phyloP scores from a whole-genome alignment of 2,888 invertebrate species.

The Lysandra bellargus region DNA sequence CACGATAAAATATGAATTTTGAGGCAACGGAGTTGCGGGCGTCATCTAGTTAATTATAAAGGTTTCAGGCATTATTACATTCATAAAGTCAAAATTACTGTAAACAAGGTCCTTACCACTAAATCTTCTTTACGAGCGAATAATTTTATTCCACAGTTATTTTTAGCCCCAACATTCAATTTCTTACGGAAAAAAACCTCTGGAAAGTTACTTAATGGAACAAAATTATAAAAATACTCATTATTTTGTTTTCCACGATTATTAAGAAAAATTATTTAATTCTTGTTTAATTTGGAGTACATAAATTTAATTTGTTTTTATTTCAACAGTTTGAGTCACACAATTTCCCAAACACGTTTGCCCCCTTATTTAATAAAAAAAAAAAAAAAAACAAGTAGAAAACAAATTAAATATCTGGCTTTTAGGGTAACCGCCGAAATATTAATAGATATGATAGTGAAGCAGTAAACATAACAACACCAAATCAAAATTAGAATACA shows the following conservation, averaged over 20 bases:
- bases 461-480: too few species aligned
- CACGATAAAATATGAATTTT: too few species aligned
- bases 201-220: slow-evolving; percentile 7
- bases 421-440: too few species aligned
- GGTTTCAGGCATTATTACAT: not conserved
- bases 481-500: not conserved
- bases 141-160: not conserved
- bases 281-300: not conserved
- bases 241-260: not conserved
- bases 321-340: not conserved
- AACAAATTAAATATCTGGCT: too few species aligned
- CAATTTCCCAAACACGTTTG: too few species aligned
- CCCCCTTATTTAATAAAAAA: too few species aligned
- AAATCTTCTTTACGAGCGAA: not conserved
- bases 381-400: too few species aligned
- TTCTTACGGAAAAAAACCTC: not conserved
- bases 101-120: not conserved
- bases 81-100: not conserved
- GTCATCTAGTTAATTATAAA: too few species aligned
- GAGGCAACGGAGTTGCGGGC: too few species aligned
- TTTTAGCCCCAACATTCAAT: not conserved
- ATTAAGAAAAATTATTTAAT: not conserved
- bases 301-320: slow-evolving; percentile 7
- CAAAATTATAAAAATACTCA: not conserved
- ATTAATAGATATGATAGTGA: too few species aligned